phyloP scores from a whole-genome alignment of 2,113 vertebrate species.

The Plotosus lineatus region DNA sequence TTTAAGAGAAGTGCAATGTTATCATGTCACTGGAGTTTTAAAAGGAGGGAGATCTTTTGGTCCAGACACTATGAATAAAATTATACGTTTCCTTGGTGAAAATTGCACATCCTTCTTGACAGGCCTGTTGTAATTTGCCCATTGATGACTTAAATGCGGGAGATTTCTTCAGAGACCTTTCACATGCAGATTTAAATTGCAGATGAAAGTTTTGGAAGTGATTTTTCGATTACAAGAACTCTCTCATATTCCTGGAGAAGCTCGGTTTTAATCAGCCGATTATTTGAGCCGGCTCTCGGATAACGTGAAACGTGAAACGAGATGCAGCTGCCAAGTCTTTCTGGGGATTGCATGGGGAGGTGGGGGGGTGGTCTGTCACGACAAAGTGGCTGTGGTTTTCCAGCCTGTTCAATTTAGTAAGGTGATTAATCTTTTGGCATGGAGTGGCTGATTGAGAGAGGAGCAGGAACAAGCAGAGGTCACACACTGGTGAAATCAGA shows the following conservation, averaged over 20 bases:
- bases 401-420: neutral
- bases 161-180: conserved; percentile 43
- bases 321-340: conserved; percentile 29
- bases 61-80: conserved; percentile 48
- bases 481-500: conserved; percentile 1
- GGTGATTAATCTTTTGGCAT: conserved; percentile 32
- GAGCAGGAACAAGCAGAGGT: neutral
- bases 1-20: conserved; percentile 34
- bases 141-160: conserved; percentile 33
- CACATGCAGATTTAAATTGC: conserved; percentile 45
- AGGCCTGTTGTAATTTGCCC: conserved; percentile 43
- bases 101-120: conserved; percentile 31
- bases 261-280: conserved; percentile 42
- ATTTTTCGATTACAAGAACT: conserved; percentile 42
- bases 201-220: conserved; percentile 45
- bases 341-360: neutral
- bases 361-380: conserved; percentile 19
- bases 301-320: conserved; percentile 33
- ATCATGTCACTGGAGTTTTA: conserved; percentile 21
- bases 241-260: conserved; percentile 32
- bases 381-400: conserved; percentile 39
- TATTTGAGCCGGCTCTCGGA: conserved; percentile 37
- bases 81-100: conserved; percentile 23
- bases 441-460: neutral
- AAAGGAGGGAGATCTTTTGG: conserved; percentile 17